Conservation (phyloP, 2,797 vertebrate genomes). For the Poecile montanus region DNA sequence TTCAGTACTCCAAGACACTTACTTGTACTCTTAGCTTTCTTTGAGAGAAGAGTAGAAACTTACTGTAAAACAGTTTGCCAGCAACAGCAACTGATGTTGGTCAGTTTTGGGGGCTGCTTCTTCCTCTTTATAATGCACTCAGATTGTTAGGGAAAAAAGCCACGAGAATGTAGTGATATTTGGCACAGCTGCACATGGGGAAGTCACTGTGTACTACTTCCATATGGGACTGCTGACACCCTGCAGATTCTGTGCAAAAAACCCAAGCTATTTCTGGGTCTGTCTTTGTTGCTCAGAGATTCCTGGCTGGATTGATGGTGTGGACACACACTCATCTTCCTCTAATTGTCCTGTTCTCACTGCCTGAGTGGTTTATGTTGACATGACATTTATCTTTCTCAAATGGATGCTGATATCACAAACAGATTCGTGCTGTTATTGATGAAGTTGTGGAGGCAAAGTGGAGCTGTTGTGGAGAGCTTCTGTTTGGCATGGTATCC, state of each 20-base stretch:
- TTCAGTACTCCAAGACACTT: slow-evolving; percentile 17
- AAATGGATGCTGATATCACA: background rate
- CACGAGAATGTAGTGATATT: background rate
- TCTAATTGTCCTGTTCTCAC: background rate
- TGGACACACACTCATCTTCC: background rate
- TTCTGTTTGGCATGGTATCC: background rate
- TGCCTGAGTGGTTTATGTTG: slow-evolving; percentile 29
- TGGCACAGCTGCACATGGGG: background rate
- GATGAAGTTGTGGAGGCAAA: slow-evolving; percentile 12
- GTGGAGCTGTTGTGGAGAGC: background rate
- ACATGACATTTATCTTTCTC: slow-evolving; percentile 12
- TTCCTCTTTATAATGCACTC: background rate
- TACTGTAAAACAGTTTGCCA: background rate
- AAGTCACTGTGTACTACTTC: background rate
- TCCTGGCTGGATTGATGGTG: background rate
- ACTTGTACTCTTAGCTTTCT: background rate
- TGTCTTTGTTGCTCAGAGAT: background rate
- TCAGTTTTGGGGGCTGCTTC: background rate
- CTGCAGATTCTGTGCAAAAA: background rate
- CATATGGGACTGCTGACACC: slow-evolving; percentile 18
- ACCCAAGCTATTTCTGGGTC: background rate
- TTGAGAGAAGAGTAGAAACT: background rate
- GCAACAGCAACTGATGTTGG: background rate
- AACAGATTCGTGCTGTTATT: slow-evolving; percentile 21
- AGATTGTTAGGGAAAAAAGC: background rate